phyloP scores from a whole-genome alignment of 2,113 vertebrate species.

The Hyperopisus bebe region DNA sequence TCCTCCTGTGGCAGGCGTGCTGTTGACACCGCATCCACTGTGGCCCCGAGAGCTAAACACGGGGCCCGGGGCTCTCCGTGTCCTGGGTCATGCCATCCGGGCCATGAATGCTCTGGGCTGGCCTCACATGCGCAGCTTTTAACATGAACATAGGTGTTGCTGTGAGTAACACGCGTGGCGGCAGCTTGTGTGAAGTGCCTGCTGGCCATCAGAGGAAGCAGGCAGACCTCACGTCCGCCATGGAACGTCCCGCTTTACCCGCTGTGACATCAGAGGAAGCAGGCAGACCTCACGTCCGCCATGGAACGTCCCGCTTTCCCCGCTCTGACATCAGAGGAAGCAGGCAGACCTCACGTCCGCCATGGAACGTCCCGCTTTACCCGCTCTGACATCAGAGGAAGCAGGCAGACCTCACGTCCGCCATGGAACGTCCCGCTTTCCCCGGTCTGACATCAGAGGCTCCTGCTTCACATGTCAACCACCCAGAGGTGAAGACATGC shows the following conservation, averaged over 20 bases:
- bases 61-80: background rate
- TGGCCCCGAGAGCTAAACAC: background rate
- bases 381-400: background rate
- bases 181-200: background rate
- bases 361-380: conserved; percentile 3
- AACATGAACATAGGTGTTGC: background rate
- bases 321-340: background rate
- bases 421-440: conserved; percentile 3
- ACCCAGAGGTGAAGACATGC: background rate
- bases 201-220: background rate
- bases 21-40: background rate
- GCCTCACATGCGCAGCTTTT: background rate
- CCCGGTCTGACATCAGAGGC: conserved; percentile 26
- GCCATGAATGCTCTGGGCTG: background rate
- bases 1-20: background rate
- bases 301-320: conserved; percentile 7
- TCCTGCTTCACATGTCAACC: conserved; percentile 24
- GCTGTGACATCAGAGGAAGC: conserved; percentile 15
- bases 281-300: background rate
- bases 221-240: background rate
- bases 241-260: conserved; percentile 5
- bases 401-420: background rate
- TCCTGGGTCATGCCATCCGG: background rate
- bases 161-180: conserved; percentile 4
- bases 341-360: background rate